phyloP scores from a whole-genome alignment of 2,797 vertebrate species.

The Enteromius paludinosus region DNA sequence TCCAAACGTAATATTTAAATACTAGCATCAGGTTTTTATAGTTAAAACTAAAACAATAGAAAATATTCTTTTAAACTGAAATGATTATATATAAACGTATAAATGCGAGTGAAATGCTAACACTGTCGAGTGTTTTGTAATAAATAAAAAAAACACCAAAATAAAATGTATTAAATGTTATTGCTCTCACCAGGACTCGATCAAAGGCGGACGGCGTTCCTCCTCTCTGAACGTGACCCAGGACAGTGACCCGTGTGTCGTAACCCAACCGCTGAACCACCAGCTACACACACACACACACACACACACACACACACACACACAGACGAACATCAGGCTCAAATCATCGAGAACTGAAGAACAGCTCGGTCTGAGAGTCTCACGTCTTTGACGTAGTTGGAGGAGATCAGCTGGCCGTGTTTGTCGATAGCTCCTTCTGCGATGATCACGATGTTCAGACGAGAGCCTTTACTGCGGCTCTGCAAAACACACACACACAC shows the following conservation, averaged over 20 bases:
- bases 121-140: too few relatives aligned
- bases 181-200: constrained; percentile 81
- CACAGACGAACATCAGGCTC: too few relatives aligned
- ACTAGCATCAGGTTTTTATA: too few relatives aligned
- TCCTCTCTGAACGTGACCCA: constrained; percentile 88
- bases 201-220: constrained; percentile 89
- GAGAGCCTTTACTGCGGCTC: constrained; percentile 89
- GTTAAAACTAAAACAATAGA: too few relatives aligned
- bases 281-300: constrained; percentile 70
- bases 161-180: too few relatives aligned
- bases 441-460: constrained; percentile 94
- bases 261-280: constrained; percentile 82
- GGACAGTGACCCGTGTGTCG: constrained; percentile 87
- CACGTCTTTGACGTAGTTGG: constrained; percentile 91
- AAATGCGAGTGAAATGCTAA: too few relatives aligned
- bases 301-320: constrained; percentile 1
- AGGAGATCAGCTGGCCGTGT: constrained; percentile 85
- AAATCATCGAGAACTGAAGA: neutral
- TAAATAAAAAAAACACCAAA: too few relatives aligned
- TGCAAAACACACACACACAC: constrained; percentile 59
- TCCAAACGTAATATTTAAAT: too few relatives aligned
- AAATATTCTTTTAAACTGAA: too few relatives aligned
- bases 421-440: constrained; percentile 92
- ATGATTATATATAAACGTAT: too few relatives aligned
- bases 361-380: constrained; percentile 57